Evolutionary conservation across 2,797 vertebrate species (phyloP), one percentile per base, ranked within the genome.

Genomic region (Steatocranus sp.): DNA sequence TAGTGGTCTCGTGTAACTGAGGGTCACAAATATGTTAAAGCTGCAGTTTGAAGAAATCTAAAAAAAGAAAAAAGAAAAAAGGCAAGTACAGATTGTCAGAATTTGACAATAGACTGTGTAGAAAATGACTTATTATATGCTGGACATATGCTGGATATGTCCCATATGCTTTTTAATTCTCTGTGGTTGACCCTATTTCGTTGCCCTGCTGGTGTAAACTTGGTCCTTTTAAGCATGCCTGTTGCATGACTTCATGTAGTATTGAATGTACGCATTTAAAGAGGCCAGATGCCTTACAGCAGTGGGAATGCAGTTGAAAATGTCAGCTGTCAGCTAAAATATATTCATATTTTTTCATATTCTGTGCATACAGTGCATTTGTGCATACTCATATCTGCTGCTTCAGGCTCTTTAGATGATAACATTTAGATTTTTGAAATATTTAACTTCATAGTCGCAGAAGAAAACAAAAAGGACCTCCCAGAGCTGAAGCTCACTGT

Each of bases 271-370:
- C 32, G 79, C 76, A 46, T 88, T 79, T 70, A 17, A 75, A 90
- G 92, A 87, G 86, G 78, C 83, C 86, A 91, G 36, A 83, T 90
- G 87, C 81, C 89, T 86, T 6, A 41, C 61, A 88, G 91, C 83
- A 56, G 14, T 38, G 54, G 58, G 82, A 83, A 73, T 78, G 43
- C 81, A 81, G 81, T 79, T 75, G 63, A 75, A 91, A 93, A 94
- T 89, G 87, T 89, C 90, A 93, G 50, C 32, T 68, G 46, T 81
- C 80, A 83, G 63, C 23, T 32, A 43, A 58, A 73, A 76, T 41
- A 54, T 48, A 74, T 5, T 48, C 50, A 54, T 75, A 78, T 43
- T 32, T 75, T 53, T 81, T 81, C 58, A 76, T 58, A 63, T 86
- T 81, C 11, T 63, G 54, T 83, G 34, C 15, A 18, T 12, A 75